A percentile compares a stretch with the other conserved stretches of the same genome.
Evolutionary conservation across 2,888 invertebrate species (phyloP).

Genomic region (Polydesmus complanatus): DNA sequence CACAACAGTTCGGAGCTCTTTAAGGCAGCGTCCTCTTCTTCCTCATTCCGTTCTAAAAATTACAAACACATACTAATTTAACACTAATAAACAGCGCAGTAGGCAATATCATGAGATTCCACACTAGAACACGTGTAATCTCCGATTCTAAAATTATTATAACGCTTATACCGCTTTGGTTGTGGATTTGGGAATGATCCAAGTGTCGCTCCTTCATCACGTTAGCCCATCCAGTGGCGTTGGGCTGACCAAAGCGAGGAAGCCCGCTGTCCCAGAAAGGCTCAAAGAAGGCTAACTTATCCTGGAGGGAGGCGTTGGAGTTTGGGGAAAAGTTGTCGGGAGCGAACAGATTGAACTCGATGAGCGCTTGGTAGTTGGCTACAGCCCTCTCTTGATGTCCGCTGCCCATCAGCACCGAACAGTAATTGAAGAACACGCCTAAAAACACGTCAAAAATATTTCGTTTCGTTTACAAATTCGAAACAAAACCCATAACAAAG

Average conservation of each 20-base stretch:
- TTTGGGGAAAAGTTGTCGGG: conserved; percentile 22
- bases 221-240: conserved; percentile 30
- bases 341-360: conserved; percentile 34
- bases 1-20: conserved; percentile 12
- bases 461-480: neutral
- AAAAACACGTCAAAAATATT: conserved; percentile 16
- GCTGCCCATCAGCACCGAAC: conserved; percentile 28
- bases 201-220: too few relatives aligned
- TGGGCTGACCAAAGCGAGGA: conserved; percentile 31
- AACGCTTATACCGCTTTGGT: too few relatives aligned
- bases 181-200: too few relatives aligned
- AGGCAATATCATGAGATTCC: too few relatives aligned
- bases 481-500: conserved; percentile 1
- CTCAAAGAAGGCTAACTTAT: conserved; percentile 29
- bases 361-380: conserved; percentile 32
- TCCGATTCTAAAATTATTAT: too few relatives aligned
- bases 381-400: conserved; percentile 34
- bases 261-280: conserved; percentile 34
- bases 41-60: conserved; percentile 5
- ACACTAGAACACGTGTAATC: too few relatives aligned
- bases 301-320: conserved; percentile 19
- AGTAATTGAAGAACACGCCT: conserved; percentile 31
- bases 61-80: neutral
- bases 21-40: conserved; percentile 22
- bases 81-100: neutral